These are phyloP conservation scores for Papilio elwesi DNA, from an alignment of 2,888 invertebrate genomes.

Conservation along the genomic window DNA sequence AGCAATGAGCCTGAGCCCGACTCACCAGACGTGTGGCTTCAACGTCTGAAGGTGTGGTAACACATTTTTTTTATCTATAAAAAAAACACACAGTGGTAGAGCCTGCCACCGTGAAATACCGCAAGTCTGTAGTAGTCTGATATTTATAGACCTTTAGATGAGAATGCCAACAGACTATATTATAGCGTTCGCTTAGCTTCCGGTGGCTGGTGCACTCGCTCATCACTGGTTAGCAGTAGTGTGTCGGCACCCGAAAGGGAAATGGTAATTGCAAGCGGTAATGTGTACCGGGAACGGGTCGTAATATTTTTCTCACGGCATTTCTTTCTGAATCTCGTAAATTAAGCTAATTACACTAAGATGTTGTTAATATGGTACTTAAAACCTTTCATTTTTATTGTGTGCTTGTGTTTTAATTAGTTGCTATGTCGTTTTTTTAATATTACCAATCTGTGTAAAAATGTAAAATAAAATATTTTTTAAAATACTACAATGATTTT, in stretches of 20 bases:
- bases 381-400: slow-evolving; percentile 1
- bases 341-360: slow-evolving; percentile 6
- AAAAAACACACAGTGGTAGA: too few species aligned
- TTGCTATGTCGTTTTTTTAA: too few species aligned
- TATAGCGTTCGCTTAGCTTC: slow-evolving; percentile 16
- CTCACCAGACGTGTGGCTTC: too few species aligned
- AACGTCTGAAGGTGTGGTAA: too few species aligned
- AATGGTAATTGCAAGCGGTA: slow-evolving; percentile 31
- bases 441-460: too few species aligned
- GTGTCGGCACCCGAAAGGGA: slow-evolving; percentile 31
- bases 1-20: too few species aligned
- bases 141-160: too few species aligned
- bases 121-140: too few species aligned
- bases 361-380: neutral
- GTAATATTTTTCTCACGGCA: slow-evolving; percentile 27
- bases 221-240: slow-evolving; percentile 4
- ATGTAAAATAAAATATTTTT: too few species aligned
- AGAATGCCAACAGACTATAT: neutral
- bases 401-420: neutral
- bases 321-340: slow-evolving; percentile 14
- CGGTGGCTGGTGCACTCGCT: neutral
- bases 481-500: too few species aligned
- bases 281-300: slow-evolving; percentile 16
- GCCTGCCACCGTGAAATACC: too few species aligned
- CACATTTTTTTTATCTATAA: too few species aligned